A percentile compares a stretch with the other conserved stretches of the same genome.
Conservation (phyloP, 1,140 invertebrate species). For the Scaptomyza pallida region DNA sequence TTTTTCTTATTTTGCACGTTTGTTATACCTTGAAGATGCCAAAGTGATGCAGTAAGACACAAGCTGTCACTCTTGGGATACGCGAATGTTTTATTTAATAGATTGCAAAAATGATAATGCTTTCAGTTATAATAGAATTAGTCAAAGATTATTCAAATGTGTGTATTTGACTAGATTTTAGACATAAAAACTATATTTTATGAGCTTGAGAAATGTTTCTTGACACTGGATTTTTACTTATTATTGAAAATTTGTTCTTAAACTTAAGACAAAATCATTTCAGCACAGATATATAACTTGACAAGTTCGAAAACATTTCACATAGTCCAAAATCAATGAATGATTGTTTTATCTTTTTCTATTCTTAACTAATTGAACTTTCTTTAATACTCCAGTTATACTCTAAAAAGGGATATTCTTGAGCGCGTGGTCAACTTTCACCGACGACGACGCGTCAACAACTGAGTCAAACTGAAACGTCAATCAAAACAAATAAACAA, state of each 20-base stretch:
- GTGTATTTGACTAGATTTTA: no score
- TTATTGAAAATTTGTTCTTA: no score
- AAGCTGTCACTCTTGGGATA: slow-evolving; percentile 4
- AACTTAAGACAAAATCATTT: no score
- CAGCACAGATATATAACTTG: no score
- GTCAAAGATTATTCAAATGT: no score
- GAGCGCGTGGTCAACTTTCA: slow-evolving; percentile 31
- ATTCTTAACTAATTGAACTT: no score
- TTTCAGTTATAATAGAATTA: not conserved
- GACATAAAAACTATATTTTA: no score
- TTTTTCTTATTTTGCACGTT: slow-evolving; percentile 55
- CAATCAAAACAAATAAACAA: slow-evolving; percentile 58
- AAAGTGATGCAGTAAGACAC: slow-evolving; percentile 56
- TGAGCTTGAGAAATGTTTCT: no score
- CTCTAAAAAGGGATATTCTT: not conserved
- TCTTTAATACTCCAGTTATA: slow-evolving; percentile 22
- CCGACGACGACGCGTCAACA: slow-evolving; percentile 41
- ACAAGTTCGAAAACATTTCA: no score
- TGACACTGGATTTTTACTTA: no score
- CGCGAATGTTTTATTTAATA: slow-evolving; percentile 20
- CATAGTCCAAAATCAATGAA: no score
- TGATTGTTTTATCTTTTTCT: no score
- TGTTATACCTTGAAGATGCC: slow-evolving; percentile 60
- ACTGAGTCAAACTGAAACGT: slow-evolving; percentile 38
- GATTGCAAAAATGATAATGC: not conserved